Percentiles rank a stretch among this genome's conserved stretches.
phyloP scores from a whole-genome alignment of 2,888 invertebrate genomes.

The Ashinkailepas kermadecensis region DNA sequence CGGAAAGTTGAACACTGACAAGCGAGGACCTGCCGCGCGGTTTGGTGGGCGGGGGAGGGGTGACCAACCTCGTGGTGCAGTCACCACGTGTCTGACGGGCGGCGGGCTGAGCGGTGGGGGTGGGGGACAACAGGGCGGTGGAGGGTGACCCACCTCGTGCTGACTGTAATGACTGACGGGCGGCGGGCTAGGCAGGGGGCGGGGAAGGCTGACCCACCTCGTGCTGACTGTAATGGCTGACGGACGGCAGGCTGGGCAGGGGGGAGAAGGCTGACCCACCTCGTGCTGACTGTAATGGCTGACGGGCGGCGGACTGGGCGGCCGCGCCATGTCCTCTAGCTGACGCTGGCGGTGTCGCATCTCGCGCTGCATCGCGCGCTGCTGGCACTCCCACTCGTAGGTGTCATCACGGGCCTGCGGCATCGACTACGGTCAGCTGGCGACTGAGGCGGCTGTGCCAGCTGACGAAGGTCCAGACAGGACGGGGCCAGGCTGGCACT shows the following conservation, averaged over 20 bases:
- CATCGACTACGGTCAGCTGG: background rate
- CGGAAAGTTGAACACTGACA: too few species aligned
- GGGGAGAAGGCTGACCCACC: constrained; percentile 43
- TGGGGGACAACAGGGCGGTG: too few species aligned
- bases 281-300: constrained; percentile 78
- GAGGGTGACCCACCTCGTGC: background rate
- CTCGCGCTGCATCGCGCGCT: constrained; percentile 71
- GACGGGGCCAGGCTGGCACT: too few species aligned
- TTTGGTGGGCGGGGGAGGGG: too few species aligned
- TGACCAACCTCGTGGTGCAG: constrained; percentile 42
- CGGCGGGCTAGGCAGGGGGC: too few species aligned
- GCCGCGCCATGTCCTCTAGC: constrained; percentile 56
- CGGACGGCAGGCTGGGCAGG: too few species aligned
- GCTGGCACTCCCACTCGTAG: constrained; percentile 81
- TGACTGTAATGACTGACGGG: constrained; percentile 50
- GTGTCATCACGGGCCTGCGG: constrained; percentile 25
- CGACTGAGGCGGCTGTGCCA: too few species aligned
- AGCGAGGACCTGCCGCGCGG: too few species aligned
- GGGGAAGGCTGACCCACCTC: background rate
- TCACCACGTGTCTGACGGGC: constrained; percentile 47
- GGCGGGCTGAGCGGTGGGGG: too few species aligned
- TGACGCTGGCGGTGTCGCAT: constrained; percentile 66
- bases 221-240: constrained; percentile 50
- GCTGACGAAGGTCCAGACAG: too few species aligned
- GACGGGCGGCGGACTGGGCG: constrained; percentile 74